phyloP scores from a whole-genome alignment of 1,140 invertebrate genomes.

The Phymastichus coffea region DNA sequence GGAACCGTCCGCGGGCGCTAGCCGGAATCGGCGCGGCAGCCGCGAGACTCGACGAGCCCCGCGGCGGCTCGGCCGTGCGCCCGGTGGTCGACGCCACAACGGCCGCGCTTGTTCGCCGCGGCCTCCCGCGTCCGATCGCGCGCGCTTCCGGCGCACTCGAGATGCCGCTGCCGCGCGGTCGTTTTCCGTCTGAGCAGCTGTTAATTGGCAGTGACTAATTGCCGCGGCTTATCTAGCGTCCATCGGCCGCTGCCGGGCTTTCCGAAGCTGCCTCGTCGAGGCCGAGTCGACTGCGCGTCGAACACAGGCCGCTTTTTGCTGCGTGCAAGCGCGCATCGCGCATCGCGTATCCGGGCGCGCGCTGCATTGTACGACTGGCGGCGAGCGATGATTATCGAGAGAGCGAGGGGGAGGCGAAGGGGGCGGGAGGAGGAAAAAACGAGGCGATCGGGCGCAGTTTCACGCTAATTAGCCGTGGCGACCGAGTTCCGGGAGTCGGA shows the following conservation, averaged over 20 bases:
- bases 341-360: too few species aligned
- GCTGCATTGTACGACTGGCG: too few species aligned
- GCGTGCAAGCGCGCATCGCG: too few species aligned
- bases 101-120: too few species aligned
- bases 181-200: conserved; percentile 56
- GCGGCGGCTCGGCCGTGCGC: background rate
- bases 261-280: background rate
- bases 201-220: conserved; percentile 60
- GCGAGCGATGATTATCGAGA: too few species aligned
- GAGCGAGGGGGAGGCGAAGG: too few species aligned
- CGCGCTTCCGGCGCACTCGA: background rate
- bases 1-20: too few species aligned
- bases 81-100: background rate
- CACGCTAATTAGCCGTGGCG: conserved; percentile 7
- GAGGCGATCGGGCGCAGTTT: conserved; percentile 4
- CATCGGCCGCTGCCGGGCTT: conserved; percentile 44
- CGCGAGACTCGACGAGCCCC: too few species aligned
- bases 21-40: too few species aligned
- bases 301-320: conserved; percentile 16
- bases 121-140: background rate
- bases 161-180: conserved; percentile 8
- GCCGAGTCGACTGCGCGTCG: conserved; percentile 22
- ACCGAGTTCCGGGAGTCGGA: background rate
- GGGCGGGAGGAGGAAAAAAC: too few species aligned
- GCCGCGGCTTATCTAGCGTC: conserved; percentile 47